phyloP scores from a whole-genome alignment of 2,113 vertebrate species.

The Perognathus longimembris region DNA sequence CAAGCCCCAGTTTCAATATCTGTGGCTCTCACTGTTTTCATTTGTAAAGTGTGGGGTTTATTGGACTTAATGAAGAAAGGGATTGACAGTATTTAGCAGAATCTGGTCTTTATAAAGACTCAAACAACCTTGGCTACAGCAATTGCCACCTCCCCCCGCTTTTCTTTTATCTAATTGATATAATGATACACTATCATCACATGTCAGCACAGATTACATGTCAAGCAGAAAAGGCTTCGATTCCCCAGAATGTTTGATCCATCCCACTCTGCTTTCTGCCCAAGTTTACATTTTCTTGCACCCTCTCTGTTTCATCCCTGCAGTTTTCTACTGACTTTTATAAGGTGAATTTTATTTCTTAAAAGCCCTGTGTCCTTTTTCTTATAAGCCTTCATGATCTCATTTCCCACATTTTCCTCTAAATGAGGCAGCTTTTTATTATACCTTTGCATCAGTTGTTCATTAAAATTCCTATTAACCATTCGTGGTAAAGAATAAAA shows the following conservation, averaged over 20 bases:
- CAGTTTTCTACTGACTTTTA: slow-evolving; percentile 16
- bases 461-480: slow-evolving; percentile 10
- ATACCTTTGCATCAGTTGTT: background rate
- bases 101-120: background rate
- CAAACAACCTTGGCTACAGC: background rate
- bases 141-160: background rate
- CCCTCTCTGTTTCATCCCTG: slow-evolving; percentile 12
- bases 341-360: slow-evolving; percentile 54
- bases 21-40: background rate
- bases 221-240: background rate
- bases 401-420: background rate
- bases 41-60: background rate
- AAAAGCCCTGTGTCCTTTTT: background rate
- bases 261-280: background rate
- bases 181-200: background rate
- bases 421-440: slow-evolving; percentile 22
- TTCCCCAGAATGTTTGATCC: background rate
- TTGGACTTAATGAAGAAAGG: background rate
- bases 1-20: background rate
- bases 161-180: slow-evolving; percentile 1
- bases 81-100: background rate
- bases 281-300: background rate
- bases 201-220: background rate
- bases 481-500: background rate
- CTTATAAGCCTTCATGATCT: background rate